Percentiles rank a stretch among this genome's conserved stretches.
These are phyloP conservation scores for Carpatolechia fugitivella DNA, from an alignment of 2,888 invertebrate species.

Conservation along the genomic window DNA sequence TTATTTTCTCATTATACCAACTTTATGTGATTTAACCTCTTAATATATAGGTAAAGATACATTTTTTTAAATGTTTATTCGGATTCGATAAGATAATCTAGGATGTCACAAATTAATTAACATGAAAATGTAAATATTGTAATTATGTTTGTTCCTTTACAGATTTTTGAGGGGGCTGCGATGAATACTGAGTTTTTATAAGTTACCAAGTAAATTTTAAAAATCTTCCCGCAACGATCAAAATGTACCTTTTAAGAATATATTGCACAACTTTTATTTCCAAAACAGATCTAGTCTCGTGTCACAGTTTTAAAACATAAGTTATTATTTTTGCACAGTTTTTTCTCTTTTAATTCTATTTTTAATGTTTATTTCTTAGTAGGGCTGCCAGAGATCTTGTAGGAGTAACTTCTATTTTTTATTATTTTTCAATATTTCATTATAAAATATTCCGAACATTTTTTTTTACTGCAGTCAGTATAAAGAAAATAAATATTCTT, in stretches of 20 bases:
- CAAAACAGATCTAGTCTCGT: slow-evolving; percentile 74
- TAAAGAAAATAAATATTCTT: too few relatives aligned
- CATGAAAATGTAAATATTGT: too few relatives aligned
- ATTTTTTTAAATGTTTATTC: too few relatives aligned
- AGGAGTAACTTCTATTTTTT: not conserved
- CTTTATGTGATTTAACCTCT: too few relatives aligned
- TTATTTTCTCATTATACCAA: too few relatives aligned
- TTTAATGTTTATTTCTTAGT: not conserved
- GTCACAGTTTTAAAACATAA: slow-evolving; percentile 76
- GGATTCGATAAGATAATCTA: too few relatives aligned
- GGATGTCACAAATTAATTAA: too few relatives aligned
- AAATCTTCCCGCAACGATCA: slow-evolving; percentile 20
- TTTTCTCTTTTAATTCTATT: slow-evolving; percentile 20
- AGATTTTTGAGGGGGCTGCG: slow-evolving; percentile 63
- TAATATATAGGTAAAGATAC: too few relatives aligned
- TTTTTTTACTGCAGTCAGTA: too few relatives aligned
- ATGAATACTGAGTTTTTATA: slow-evolving; percentile 34
- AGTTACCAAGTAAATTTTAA: slow-evolving; percentile 48
- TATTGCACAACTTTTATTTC: slow-evolving; percentile 37
- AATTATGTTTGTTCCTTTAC: slow-evolving; percentile 41
- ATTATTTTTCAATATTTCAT: too few relatives aligned
- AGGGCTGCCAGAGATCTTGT: not conserved
- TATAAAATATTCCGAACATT: too few relatives aligned
- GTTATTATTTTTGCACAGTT: slow-evolving; percentile 46
- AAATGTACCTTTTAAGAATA: slow-evolving; percentile 17